These are phyloP conservation scores for Agapornis roseicollis DNA, from an alignment of 2,113 vertebrate genomes.

Conservation along the genomic window DNA sequence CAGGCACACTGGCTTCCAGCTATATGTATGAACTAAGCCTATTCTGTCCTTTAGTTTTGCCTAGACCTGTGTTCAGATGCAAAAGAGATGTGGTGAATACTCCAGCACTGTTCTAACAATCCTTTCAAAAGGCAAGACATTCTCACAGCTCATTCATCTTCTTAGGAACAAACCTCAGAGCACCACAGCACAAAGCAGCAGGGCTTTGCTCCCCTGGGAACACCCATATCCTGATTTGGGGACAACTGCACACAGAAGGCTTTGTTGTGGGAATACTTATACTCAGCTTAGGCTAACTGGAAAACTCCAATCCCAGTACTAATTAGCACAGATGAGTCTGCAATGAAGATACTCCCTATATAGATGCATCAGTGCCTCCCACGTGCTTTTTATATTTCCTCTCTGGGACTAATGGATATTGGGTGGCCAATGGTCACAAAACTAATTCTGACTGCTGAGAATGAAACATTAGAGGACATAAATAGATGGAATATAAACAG, in stretches of 20 bases:
- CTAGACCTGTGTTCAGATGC: background rate
- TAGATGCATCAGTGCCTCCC: background rate
- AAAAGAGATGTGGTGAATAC: background rate
- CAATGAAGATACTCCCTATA: background rate
- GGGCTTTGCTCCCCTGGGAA: background rate
- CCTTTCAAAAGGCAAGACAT: background rate
- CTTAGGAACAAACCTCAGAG: background rate
- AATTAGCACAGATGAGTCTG: conserved; percentile 17
- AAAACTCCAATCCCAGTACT: background rate
- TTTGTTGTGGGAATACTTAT: background rate
- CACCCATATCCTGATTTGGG: rapidly evolving
- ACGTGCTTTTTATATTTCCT: background rate
- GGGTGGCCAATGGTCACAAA: background rate
- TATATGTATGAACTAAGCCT: background rate
- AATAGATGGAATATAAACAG: background rate
- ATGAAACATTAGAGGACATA: background rate
- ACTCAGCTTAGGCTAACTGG: background rate
- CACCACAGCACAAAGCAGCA: background rate
- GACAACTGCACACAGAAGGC: background rate
- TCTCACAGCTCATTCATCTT: background rate
- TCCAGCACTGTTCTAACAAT: background rate
- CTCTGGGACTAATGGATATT: background rate
- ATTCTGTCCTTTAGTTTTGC: background rate
- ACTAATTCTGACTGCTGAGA: background rate
- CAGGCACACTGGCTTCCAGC: background rate